Percentiles rank a stretch among this genome's conserved stretches.
phyloP scores from a whole-genome alignment of 2,888 invertebrate genomes.

The Eupsilia transversa region DNA sequence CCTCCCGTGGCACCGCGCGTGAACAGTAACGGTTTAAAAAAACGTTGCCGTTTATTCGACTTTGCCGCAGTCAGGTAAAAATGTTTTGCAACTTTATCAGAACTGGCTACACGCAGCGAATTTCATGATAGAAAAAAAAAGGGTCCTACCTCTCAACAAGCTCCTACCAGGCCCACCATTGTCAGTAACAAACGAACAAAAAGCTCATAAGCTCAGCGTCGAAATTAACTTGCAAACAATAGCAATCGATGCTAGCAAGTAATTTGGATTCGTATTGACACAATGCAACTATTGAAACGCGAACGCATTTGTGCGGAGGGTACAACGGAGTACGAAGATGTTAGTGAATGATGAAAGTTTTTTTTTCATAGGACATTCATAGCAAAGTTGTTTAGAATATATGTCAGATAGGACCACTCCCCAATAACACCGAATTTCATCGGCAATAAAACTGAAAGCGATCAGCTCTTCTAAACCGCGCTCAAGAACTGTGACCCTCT shows the following conservation, averaged over 20 bases:
- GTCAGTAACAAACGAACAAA: constrained; percentile 31
- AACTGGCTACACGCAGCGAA: not conserved
- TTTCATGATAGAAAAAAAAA: not conserved
- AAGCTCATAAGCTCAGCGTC: constrained; percentile 23
- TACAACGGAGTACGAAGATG: constrained; percentile 2
- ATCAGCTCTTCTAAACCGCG: not conserved
- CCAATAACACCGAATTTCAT: not conserved
- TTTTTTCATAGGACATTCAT: not conserved
- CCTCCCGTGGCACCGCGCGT: too few species aligned
- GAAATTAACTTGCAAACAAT: constrained; percentile 50
- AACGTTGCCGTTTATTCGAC: not conserved
- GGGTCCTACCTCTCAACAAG: not conserved
- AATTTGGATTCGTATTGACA: constrained; percentile 54
- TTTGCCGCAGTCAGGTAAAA: not conserved
- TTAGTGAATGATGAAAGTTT: not conserved
- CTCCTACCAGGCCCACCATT: constrained; percentile 15
- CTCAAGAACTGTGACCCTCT: not conserved
- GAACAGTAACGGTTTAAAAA: too few species aligned
- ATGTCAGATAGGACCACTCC: not conserved
- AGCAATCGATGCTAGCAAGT: constrained; percentile 34
- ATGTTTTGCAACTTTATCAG: not conserved
- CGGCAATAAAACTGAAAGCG: not conserved
- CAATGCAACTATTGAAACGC: constrained; percentile 56
- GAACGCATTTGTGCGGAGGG: constrained; percentile 27
- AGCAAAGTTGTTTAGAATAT: not conserved